Percentiles rank a stretch among this genome's conserved stretches.
Conservation (phyloP, 1,140 invertebrate species). For the Tribolium madens region DNA sequence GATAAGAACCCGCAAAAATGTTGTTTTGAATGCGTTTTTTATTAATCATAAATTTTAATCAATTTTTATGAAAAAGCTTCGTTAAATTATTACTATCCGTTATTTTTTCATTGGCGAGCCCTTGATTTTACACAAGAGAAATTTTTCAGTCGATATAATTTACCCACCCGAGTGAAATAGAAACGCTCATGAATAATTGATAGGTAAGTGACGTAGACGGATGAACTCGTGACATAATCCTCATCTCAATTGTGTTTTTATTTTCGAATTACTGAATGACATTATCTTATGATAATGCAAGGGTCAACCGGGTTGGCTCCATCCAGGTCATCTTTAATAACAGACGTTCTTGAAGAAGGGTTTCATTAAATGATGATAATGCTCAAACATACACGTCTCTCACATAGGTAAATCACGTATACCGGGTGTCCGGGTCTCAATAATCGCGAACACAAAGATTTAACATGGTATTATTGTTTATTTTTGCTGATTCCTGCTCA, state of each 20-base stretch:
- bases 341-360: not conserved
- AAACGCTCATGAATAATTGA: conserved; percentile 34
- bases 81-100: too few species aligned
- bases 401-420: too few species aligned
- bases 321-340: conserved; percentile 17
- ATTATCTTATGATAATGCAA: conserved; percentile 17
- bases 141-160: not conserved
- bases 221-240: conserved; percentile 36
- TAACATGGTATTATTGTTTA: too few species aligned
- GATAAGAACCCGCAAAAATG: too few species aligned
- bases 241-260: not conserved
- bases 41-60: not conserved
- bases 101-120: not conserved
- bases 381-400: too few species aligned
- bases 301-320: not conserved
- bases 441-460: too few species aligned
- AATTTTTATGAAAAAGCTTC: not conserved
- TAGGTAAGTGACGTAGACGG: conserved; percentile 23
- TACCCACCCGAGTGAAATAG: not conserved
- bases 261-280: conserved; percentile 24
- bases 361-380: not conserved
- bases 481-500: too few species aligned
- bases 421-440: too few species aligned
- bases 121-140: not conserved
- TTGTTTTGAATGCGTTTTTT: too few species aligned